Evolutionary conservation across 2,113 vertebrate genomes (phyloP), one percentile per base, ranked within the genome.

Genomic region (Hemiscyllium ocellatum): DNA sequence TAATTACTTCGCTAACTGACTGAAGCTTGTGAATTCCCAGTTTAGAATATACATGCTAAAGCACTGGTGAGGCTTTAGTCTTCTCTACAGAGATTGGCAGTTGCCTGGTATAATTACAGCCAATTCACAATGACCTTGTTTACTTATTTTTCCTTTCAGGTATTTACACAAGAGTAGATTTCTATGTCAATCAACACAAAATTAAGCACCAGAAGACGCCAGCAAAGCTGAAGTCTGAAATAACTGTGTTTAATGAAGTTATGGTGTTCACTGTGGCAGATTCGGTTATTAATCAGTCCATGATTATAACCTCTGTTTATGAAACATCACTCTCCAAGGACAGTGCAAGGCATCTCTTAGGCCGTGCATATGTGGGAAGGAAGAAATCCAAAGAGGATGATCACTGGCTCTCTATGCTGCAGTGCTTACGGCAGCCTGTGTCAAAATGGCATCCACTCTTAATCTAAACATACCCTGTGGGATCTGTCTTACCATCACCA

Each of bases 241-340:
- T 98, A 70, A 98, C 97, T 0, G 96, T 98, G 96, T 98, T 98
- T 96, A 98, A 97, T 20, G 97, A 98, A 96, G 97, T 97, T 85
- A 96, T 98, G 93, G 96, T 97, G 37, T 98, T 98, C 96, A 95
- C 96, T 56, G 95, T 98, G 29, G 97, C 97, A 5, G 97, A 98
- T 95, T 95, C 96, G 69, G 96, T 96, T 1, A 96, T 97, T 0
- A 96, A 96, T 78, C 96, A 97, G 89, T 98, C 97, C 95, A 96
- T 96, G 70, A 97, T 98, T 72, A 95, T 96, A 2, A 95, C 98
- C 65, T 98, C 97, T 70, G 96, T 98, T 89, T 98, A 97, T 66
- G 97, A 98, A 95, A 96, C 96, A 42, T 61, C 17, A 22, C 78
- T 65, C 0, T 95, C 33, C 4, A 96, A 95, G 3, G 97, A 96